phyloP scores from a whole-genome alignment of 2,797 vertebrate species.

The Bryconaethiops microstoma region DNA sequence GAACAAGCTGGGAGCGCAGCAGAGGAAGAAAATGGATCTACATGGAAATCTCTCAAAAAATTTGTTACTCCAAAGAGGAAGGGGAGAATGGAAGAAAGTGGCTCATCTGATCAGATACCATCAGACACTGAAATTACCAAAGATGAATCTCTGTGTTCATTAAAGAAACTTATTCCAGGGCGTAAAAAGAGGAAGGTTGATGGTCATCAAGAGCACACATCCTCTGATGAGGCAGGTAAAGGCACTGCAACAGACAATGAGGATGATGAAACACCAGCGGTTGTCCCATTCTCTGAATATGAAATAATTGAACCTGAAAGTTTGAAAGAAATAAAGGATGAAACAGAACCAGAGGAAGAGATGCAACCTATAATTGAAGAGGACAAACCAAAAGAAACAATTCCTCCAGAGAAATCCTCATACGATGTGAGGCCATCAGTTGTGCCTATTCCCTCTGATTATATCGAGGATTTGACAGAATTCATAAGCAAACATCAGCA shows the following conservation, averaged over 20 bases:
- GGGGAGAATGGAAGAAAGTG: constrained; percentile 79
- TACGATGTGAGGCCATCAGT: constrained; percentile 59
- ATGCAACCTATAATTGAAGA: constrained; percentile 41
- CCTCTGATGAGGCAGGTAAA: constrained; percentile 76
- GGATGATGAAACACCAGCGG: constrained; percentile 88
- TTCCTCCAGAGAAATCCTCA: constrained; percentile 52
- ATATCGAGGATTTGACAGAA: constrained; percentile 74
- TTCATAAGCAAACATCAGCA: constrained; percentile 69
- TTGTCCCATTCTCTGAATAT: constrained; percentile 91
- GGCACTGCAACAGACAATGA: constrained; percentile 77
- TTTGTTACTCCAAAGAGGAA: constrained; percentile 89
- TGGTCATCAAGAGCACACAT: constrained; percentile 77
- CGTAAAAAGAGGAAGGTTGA: constrained; percentile 84
- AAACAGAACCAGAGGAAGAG: constrained; percentile 54
- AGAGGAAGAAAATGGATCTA: constrained; percentile 85
- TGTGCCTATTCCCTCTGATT: constrained; percentile 59
- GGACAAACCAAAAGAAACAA: constrained; percentile 18
- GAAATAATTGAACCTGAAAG: constrained; percentile 81
- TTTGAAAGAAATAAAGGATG: constrained; percentile 55
- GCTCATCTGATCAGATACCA: constrained; percentile 71
- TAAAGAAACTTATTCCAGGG: constrained; percentile 88
- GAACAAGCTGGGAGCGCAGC: constrained; percentile 81
- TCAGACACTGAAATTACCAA: constrained; percentile 82
- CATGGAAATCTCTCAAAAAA: constrained; percentile 92
- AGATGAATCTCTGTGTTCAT: constrained; percentile 86